Evolutionary conservation across 2,888 invertebrate genomes (phyloP).

Genomic region (Lypha dubia): DNA sequence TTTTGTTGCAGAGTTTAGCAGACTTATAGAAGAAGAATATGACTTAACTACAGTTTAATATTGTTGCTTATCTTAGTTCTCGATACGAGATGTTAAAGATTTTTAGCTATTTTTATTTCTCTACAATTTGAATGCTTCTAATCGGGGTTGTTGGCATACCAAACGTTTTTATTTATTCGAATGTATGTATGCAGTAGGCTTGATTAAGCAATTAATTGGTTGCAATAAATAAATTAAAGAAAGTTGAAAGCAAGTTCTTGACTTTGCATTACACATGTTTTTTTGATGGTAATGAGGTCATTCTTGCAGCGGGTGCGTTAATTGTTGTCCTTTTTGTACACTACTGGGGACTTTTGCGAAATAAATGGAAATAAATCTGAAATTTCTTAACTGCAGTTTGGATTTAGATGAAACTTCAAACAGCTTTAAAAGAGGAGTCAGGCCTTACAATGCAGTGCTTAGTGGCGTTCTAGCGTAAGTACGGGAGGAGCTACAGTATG

Average conservation of each 20-base stretch:
- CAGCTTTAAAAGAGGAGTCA: too few species aligned
- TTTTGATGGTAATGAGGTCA: background rate
- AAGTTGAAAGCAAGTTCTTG: conserved; percentile 15
- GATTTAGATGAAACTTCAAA: too few species aligned
- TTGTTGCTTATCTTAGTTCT: background rate
- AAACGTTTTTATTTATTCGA: conserved; percentile 61
- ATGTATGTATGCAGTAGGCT: conserved; percentile 36
- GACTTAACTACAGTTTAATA: conserved; percentile 67
- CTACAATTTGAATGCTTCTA: background rate
- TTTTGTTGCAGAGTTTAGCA: conserved; percentile 81
- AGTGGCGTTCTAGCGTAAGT: background rate
- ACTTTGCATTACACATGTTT: conserved; percentile 39
- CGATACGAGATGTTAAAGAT: background rate
- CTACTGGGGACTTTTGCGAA: too few species aligned
- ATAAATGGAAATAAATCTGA: too few species aligned
- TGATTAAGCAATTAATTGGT: conserved; percentile 79
- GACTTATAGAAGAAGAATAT: conserved; percentile 58
- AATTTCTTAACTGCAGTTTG: too few species aligned
- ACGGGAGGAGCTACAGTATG: too few species aligned
- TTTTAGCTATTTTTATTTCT: conserved; percentile 54
- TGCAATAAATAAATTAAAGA: conserved; percentile 82
- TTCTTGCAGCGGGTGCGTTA: background rate
- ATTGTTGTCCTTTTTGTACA: too few species aligned
- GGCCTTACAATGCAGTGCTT: too few species aligned
- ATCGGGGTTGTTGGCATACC: conserved; percentile 61